Evolutionary conservation across 23 tunicate species (phyloP).

Genomic region (Halocynthia roretzi): DNA sequence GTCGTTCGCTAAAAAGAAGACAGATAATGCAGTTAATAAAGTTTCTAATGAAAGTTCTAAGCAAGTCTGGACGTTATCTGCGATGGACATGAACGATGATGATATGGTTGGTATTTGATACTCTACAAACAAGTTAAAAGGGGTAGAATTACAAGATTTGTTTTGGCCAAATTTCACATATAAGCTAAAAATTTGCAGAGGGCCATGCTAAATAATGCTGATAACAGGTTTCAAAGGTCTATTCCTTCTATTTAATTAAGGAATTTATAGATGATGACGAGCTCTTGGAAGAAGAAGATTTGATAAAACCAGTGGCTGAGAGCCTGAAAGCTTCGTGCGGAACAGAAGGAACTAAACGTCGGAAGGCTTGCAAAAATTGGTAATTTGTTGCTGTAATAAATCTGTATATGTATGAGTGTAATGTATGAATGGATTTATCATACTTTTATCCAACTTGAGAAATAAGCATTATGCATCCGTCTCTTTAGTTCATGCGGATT

Average conservation of each 20-base stretch:
- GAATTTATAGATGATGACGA: constrained; percentile 86
- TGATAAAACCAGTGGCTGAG: constrained; percentile 53
- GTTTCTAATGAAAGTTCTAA: constrained; percentile 37
- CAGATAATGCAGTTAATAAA: not conserved
- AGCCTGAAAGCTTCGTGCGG: constrained; percentile 68
- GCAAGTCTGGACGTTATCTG: constrained; percentile 77
- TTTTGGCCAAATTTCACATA: no score
- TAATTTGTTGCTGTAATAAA: not conserved
- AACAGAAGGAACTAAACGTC: constrained; percentile 31
- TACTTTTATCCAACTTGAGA: not conserved
- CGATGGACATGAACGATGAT: constrained; percentile 81
- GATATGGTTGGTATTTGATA: constrained; percentile 41
- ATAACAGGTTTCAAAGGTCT: not conserved
- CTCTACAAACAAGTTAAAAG: no score
- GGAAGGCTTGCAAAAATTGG: constrained; percentile 91
- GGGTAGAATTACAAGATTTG: no score
- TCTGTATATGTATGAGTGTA: no score
- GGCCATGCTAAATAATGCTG: no score
- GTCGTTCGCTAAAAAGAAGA: constrained; percentile 26
- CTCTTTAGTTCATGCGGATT: constrained; percentile 68
- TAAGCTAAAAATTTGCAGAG: no score
- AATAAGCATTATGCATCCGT: not conserved
- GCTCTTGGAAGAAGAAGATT: constrained; percentile 50
- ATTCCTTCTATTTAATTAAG: not conserved
- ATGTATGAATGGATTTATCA: no score